Base-by-base conservation (phyloP, 1,140 invertebrate species). In the Galleria mellonella region DNA sequence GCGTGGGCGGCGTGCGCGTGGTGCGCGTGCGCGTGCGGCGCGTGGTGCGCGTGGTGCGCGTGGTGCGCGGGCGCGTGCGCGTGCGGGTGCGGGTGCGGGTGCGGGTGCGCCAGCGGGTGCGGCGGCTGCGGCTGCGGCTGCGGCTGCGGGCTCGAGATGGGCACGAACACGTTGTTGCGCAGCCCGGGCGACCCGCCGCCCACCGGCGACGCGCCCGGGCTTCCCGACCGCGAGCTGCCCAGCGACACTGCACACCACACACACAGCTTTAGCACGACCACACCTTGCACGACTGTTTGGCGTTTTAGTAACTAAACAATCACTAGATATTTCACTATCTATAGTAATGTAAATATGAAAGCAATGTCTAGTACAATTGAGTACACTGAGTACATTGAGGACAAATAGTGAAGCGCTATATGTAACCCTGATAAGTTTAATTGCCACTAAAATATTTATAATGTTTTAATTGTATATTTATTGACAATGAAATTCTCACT, bases 221-320 rank as follows among this genome's bases (percentile, higher is more conserved):
- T 96, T 45, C 94, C 93, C 42, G 96, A 96, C 47, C 95, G 90
- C 6, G 96, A 97, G 77, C 95, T 96, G 62, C 96, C 94, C 43
- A 98, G 87, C 8, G 96, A 98, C 44, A 98, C 96, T 94, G 70
- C 28, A 11, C 27, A 88, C 10, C 11, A 47, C 28, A 51, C 84
- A 46, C 67, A 47, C 9, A 23, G 17, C 6, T 23, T 3, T 23
- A n/a, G n/a, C n/a, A n/a, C n/a, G n/a, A n/a, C n/a, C n/a, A n/a
- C n/a, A n/a, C n/a, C n/a, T n/a, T n/a, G n/a, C n/a, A n/a, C n/a
- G n/a, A n/a, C n/a, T n/a, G n/a, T n/a, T n/a, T n/a, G n/a, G n/a
- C n/a, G n/a, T n/a, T n/a, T n/a, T n/a, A n/a, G n/a, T n/a, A n/a
- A n/a, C n/a, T n/a, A n/a, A n/a, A n/a, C n/a, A n/a, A n/a, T n/a